These are phyloP conservation scores for Eurystomus glaucurus DNA, from an alignment of 2,797 vertebrate species.

Conservation along the genomic window DNA sequence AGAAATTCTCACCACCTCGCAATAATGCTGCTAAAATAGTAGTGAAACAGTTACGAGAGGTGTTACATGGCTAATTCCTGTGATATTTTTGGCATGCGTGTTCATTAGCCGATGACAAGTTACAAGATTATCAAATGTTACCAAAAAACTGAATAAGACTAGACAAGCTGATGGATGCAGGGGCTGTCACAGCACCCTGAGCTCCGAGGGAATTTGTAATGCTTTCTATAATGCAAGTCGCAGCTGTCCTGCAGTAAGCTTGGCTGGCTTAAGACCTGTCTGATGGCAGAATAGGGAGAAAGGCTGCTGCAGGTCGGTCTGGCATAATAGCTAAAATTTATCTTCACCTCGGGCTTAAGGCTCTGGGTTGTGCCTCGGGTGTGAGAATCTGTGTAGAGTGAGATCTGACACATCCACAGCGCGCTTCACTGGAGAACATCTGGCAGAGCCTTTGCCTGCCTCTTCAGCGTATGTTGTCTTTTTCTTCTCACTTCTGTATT, in stretches of 20 bases:
- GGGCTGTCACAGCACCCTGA: background rate
- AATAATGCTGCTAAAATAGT: background rate
- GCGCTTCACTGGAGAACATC: background rate
- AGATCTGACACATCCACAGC: background rate
- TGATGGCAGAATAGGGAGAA: background rate
- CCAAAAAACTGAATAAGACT: background rate
- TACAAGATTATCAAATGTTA: background rate
- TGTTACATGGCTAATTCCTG: background rate
- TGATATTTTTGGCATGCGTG: accelerated
- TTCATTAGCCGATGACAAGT: background rate
- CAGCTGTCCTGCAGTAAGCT: background rate
- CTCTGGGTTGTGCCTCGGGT: accelerated
- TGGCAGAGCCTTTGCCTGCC: background rate
- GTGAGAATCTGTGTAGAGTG: accelerated
- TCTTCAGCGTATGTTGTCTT: background rate
- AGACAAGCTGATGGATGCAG: background rate
- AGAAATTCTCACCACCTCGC: background rate
- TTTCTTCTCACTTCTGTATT: background rate
- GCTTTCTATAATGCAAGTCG: background rate
- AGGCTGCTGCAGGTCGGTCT: background rate
- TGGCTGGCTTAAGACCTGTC: accelerated
- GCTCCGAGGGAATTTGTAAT: background rate
- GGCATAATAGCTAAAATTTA: background rate
- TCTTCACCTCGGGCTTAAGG: background rate
- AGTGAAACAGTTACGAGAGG: background rate